Base-by-base conservation (phyloP, 1,140 invertebrate genomes). In the Cotesia chilonis region DNA sequence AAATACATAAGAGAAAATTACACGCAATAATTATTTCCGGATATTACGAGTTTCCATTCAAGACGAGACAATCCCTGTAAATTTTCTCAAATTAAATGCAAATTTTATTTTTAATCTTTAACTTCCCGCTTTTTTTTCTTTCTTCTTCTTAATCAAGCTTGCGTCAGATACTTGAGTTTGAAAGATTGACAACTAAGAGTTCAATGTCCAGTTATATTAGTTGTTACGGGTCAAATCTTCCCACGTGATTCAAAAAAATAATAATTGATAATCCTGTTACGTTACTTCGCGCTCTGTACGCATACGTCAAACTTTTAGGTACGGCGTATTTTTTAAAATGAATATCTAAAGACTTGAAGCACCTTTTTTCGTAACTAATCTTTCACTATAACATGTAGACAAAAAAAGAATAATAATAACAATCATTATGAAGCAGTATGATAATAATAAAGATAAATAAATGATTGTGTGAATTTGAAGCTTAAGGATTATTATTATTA, bases 401-500 rank as follows among this genome's bases (percentile, higher is more conserved):
- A 12, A 55, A n/a, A 14, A 14, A 7, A 55, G 17, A 10, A 14
- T 5, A 17, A 35, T 17, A 59, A 59, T 59, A 10, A 59, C 28
- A 20, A 59, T 9, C 20, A 5, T 59, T 17, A 59, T 59, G 57
- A 59, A 59, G 9, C 28, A 28, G 28, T 59, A 20, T 28, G 41
- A 10, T 9, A 47, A 10, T 10, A 9, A 9, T 28, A 14, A 55
- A 55, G 54, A 59, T 59, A 59, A 59, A 59, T 59, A 59, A 55
- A 59, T 59, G 57, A 59, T 59, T 59, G 20, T 59, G 57, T 59
- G 57, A 59, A 20, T 5, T 59, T 35, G 57, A 59, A 59, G 57
- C 57, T 17, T 28, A 28, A 59, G 28, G n/a, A 59, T 10, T 59
- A 59, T 59, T n/a, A 14, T 28, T 28, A 28, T 28, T 28, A 28